These are phyloP conservation scores for Athrips mouffetella DNA, from an alignment of 2,888 invertebrate genomes.

Conservation along the genomic window DNA sequence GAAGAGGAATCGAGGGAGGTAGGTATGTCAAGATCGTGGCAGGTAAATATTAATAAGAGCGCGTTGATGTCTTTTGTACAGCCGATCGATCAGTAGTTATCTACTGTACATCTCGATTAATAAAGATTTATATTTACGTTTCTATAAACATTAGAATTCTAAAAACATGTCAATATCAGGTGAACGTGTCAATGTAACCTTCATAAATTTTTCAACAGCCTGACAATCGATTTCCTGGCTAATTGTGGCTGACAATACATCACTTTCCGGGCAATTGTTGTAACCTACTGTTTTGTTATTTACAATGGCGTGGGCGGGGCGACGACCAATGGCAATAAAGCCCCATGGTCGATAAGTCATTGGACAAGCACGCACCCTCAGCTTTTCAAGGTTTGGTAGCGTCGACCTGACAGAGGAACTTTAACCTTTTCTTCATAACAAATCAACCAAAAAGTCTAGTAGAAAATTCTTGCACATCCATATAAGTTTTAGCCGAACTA, in stretches of 20 bases:
- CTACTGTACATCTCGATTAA: no score
- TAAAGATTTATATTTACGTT: background rate
- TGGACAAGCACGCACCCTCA: constrained; percentile 28
- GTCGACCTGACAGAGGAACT: constrained; percentile 33
- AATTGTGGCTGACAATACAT: constrained; percentile 25
- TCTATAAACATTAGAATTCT: background rate
- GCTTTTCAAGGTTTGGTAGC: constrained; percentile 30
- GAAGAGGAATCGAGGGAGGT: no score
- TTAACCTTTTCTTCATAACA: constrained; percentile 7
- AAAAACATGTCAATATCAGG: constrained; percentile 17
- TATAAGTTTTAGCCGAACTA: no score
- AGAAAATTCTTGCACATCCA: background rate
- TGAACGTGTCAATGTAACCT: constrained; percentile 12
- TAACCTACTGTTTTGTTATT: constrained; percentile 1
- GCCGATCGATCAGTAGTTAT: no score
- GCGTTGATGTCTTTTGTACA: no score
- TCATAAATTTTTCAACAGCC: constrained; percentile 11
- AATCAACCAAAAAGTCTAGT: background rate
- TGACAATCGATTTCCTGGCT: constrained; percentile 28
- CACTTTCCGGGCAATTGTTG: constrained; percentile 24
- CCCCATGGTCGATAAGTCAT: constrained; percentile 23
- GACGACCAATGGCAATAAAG: background rate
- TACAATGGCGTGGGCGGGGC: background rate
- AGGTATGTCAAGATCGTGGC: no score
- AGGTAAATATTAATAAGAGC: no score